phyloP scores from a whole-genome alignment of 2,888 invertebrate species.

The Drosophila basisetae region DNA sequence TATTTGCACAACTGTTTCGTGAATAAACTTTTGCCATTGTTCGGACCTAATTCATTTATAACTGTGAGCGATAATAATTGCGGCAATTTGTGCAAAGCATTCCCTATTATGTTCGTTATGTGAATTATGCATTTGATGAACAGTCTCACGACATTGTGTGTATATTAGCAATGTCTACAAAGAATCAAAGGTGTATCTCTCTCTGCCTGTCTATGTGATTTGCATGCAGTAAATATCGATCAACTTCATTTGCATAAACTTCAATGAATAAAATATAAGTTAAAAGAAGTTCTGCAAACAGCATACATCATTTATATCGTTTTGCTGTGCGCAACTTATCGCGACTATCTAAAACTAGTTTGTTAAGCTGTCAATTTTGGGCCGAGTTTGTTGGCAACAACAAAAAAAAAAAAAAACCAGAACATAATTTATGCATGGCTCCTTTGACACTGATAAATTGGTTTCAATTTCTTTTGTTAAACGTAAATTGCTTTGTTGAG shows the following conservation, averaged over 20 bases:
- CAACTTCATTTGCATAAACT: background rate
- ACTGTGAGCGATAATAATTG: constrained; percentile 9
- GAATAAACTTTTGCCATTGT: constrained; percentile 6
- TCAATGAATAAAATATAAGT: no score
- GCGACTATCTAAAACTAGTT: background rate
- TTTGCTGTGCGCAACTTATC: background rate
- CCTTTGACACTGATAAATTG: constrained; percentile 22
- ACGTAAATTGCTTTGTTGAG: constrained; percentile 9
- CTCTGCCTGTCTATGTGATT: background rate
- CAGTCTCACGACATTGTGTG: background rate
- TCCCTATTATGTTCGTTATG: background rate
- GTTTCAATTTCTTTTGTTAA: constrained; percentile 16
- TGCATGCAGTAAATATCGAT: background rate
- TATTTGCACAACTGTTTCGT: constrained; percentile 45
- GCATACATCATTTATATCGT: background rate
- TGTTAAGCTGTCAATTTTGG: constrained; percentile 10
- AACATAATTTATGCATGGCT: constrained; percentile 26
- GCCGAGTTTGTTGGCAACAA: constrained; percentile 8
- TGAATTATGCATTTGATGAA: background rate
- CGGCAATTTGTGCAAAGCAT: background rate
- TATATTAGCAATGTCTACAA: no score
- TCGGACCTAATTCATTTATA: constrained; percentile 10
- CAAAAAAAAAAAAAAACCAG: background rate
- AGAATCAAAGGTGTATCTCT: background rate
- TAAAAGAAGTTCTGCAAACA: background rate